Conservation (phyloP, 2,888 invertebrate species). For the Dryocosmus kuriphilus region DNA sequence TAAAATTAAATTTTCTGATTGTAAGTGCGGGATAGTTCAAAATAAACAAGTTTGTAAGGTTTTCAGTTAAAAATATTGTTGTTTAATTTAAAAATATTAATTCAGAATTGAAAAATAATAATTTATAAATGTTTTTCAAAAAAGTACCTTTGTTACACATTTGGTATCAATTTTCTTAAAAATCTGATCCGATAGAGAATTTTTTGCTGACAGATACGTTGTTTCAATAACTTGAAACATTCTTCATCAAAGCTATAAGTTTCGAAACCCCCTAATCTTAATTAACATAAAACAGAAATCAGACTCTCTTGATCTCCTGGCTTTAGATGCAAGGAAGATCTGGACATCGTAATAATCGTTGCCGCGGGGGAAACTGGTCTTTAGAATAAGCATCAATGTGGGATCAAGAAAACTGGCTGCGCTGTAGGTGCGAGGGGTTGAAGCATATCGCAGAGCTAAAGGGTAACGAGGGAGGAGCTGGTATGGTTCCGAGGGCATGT, state of each 20-base stretch:
- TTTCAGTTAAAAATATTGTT: no score
- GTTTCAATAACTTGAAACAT: not conserved
- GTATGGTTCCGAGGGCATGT: conserved; percentile 53
- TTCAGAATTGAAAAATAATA: no score
- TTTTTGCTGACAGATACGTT: no score
- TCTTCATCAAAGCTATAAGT: not conserved
- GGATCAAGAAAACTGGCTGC: conserved; percentile 12
- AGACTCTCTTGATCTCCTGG: not conserved
- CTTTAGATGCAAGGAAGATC: conserved; percentile 2
- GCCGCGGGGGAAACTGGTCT: conserved; percentile 13
- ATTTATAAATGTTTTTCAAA: no score
- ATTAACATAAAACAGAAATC: conserved; percentile 25
- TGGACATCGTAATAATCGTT: conserved; percentile 34
- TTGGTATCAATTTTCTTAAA: no score
- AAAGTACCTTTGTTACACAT: no score
- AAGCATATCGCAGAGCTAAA: conserved; percentile 54
- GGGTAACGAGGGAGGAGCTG: conserved; percentile 45
- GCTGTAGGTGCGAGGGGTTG: conserved; percentile 26
- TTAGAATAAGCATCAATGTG: conserved; percentile 23
- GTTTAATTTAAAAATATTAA: no score
- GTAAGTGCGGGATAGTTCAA: no score
- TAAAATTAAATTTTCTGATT: no score
- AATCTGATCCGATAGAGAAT: no score
- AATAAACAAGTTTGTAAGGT: no score
- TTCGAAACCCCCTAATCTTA: not conserved